phyloP scores from a whole-genome alignment of 2,888 invertebrate genomes.

The Leptodirus hochenwartii region DNA sequence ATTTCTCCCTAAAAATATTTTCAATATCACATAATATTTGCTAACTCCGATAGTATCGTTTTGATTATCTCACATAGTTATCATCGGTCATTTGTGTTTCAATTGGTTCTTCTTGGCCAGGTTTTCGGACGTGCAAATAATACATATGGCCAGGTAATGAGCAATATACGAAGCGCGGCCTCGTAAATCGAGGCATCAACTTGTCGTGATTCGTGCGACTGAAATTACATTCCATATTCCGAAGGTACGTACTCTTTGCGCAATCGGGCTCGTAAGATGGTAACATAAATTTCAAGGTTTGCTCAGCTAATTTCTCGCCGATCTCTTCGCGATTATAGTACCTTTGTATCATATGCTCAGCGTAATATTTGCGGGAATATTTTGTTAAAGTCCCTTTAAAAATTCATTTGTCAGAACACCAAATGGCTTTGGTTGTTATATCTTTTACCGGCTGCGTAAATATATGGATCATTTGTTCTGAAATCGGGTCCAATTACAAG shows the following conservation, averaged over 20 bases:
- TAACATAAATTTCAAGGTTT: background rate
- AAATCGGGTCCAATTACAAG: slow-evolving; percentile 41
- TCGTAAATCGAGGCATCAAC: slow-evolving; percentile 21
- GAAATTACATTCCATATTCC: no score
- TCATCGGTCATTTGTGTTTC: slow-evolving; percentile 27
- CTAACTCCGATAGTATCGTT: no score
- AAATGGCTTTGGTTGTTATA: no score
- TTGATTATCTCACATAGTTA: slow-evolving; percentile 17
- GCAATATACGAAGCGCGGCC: slow-evolving; percentile 28
- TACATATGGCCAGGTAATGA: slow-evolving; percentile 39
- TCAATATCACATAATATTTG: background rate
- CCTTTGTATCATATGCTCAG: slow-evolving; percentile 31
- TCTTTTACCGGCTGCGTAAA: slow-evolving; percentile 51
- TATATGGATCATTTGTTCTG: slow-evolving; percentile 42
- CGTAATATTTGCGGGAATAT: slow-evolving; percentile 41
- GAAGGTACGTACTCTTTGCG: no score
- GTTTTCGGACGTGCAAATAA: slow-evolving; percentile 37
- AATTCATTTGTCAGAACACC: no score
- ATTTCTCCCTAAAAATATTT: slow-evolving; percentile 37
- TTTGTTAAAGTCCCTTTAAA: slow-evolving; percentile 40
- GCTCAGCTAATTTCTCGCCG: slow-evolving; percentile 25
- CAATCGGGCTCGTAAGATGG: background rate
- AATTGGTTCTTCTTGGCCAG: slow-evolving; percentile 35
- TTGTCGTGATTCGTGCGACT: background rate
- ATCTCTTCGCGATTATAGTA: slow-evolving; percentile 42